A percentile compares a stretch with the other conserved stretches of the same genome.
Conservation (phyloP, 2,797 vertebrate species). For the Squalus acanthias region DNA sequence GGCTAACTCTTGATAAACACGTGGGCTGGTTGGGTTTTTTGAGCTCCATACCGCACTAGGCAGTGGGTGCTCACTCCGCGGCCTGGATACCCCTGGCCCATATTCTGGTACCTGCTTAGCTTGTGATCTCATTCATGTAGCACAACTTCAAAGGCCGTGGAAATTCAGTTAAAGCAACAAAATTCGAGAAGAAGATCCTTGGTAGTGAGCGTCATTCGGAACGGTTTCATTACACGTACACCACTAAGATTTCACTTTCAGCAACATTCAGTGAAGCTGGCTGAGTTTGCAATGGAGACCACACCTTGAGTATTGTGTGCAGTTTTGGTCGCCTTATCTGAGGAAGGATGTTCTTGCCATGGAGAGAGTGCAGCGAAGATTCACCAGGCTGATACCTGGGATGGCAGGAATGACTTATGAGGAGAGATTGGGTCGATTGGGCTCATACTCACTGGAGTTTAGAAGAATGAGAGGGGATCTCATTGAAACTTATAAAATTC, state of each 20-base stretch:
- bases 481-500: too few relatives aligned
- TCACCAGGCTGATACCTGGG: too few relatives aligned
- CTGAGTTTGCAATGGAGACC: neutral
- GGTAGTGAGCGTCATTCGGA: neutral
- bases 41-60: neutral
- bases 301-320: too few relatives aligned
- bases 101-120: neutral
- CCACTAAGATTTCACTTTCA: neutral
- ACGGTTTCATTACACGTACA: neutral
- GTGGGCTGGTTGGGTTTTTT: neutral
- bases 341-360: too few relatives aligned
- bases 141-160: neutral
- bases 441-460: too few relatives aligned
- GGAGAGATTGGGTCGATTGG: too few relatives aligned
- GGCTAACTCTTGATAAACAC: neutral
- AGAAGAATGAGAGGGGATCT: too few relatives aligned
- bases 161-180: neutral
- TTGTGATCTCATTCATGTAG: neutral
- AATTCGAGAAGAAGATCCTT: neutral
- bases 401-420: too few relatives aligned
- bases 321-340: too few relatives aligned
- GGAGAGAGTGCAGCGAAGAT: too few relatives aligned
- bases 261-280: neutral
- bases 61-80: neutral
- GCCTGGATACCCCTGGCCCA: neutral